Base-by-base conservation (phyloP, 2,888 invertebrate genomes). In the Odontocerum albicorne region DNA sequence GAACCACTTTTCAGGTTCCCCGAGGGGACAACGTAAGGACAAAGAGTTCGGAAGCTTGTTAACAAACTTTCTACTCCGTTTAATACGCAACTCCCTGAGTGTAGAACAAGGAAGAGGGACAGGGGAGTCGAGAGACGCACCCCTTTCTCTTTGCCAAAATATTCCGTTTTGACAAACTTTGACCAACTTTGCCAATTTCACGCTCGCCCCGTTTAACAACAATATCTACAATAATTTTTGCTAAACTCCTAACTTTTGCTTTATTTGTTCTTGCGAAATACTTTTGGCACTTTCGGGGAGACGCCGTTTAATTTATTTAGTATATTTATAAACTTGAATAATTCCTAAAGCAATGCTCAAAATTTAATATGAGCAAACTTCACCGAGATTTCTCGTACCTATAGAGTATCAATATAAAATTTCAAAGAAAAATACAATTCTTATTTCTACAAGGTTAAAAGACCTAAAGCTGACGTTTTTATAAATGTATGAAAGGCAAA, bases 1-100 rank as follows among this genome's bases (percentile, higher is more conserved):
- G 38, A 38, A 8, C 27, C 16, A 38, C 38, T 17, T 38, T 38
- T 38, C 17, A 16, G n/a, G 17, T 43, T 43, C 44, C 45, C 53
- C 43, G 22, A 35, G 50, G 56, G 56, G 43, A 38, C 47, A 36
- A 43, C 50, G 36, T 42, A 21, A 38, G 53, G 59, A 57, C 56
- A 57, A 57, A 60, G 56, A 56, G 53, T 57, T 57, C 36, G 32
- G 54, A 47, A 56, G 56, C 53, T 54, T 56, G 59, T 57, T 60
- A 60, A 42, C 50, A 46, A 60, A 60, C 53, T 60, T 60, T 52
- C 43, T 38, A 49, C 54, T 44, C 46, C 40, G 50, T 49, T 55
- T 50, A 49, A 51, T 51, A 43, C 35, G 33, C 17, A 50, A 13
- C 40, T 31, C 32, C 33, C 1, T 13, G 38, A n/a, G 13, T 40